Percentiles rank a stretch among this genome's conserved stretches.
phyloP scores from a whole-genome alignment of 2,888 invertebrate species.

The Troglohyphantes excavatus region DNA sequence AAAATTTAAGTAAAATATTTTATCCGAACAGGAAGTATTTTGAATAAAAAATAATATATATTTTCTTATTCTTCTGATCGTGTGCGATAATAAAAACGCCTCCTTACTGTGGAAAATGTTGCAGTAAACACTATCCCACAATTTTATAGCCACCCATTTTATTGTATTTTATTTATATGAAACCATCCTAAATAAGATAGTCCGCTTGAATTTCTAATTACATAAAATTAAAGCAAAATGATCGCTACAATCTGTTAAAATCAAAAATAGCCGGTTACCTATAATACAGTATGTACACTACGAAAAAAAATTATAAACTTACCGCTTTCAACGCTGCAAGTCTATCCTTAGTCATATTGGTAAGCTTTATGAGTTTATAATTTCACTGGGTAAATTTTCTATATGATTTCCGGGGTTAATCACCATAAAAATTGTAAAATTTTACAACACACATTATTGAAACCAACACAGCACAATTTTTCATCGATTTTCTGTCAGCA shows the following conservation, averaged over 20 bases:
- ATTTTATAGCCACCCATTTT: not conserved
- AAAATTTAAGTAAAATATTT: no score
- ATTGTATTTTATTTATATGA: not conserved
- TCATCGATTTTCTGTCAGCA: constrained; percentile 79
- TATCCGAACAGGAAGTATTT: no score
- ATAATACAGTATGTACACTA: constrained; percentile 39
- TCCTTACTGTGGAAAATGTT: constrained; percentile 21
- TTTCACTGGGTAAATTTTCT: constrained; percentile 64
- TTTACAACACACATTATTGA: constrained; percentile 77
- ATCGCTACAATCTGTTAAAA: constrained; percentile 75
- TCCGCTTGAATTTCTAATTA: not conserved
- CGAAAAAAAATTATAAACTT: constrained; percentile 63
- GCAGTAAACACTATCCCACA: not conserved
- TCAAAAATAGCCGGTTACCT: constrained; percentile 72
- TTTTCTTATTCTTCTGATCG: not conserved
- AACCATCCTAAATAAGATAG: not conserved
- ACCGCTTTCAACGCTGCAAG: constrained; percentile 81
- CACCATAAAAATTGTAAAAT: constrained; percentile 74
- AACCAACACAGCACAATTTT: constrained; percentile 78
- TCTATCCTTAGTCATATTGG: constrained; percentile 80
- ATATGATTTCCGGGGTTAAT: constrained; percentile 55
- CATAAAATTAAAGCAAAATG: constrained; percentile 2
- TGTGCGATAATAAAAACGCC: constrained; percentile 35
- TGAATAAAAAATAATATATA: not conserved
- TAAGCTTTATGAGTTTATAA: constrained; percentile 71